Base-by-base conservation (phyloP, 2,797 vertebrate species). In the Sorex maritimensis region DNA sequence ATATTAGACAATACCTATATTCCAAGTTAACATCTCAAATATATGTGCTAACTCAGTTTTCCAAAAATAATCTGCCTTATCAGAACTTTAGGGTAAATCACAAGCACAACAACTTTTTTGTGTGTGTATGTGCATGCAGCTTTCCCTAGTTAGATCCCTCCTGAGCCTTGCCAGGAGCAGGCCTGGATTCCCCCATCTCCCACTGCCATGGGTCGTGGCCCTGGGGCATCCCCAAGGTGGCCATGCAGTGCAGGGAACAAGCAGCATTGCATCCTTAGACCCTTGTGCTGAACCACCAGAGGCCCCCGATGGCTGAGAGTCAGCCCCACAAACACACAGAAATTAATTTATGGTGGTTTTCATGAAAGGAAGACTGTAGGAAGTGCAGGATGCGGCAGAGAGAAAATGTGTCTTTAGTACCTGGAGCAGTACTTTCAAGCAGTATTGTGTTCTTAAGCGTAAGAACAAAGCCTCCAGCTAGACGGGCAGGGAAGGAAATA, bases 41-140 rank as follows among this genome's bases (percentile, higher is more conserved):
- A 38, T 14, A 72, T 69, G 9, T 41, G 28, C 23, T 92, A 65
- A 91, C 23, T 81, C 17, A 63, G 79, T 86, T 87, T 96, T 58
- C 69, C 23, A 93, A 69, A 23, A 92, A 55, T 15, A 44, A 91
- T 34, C 65, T 80, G 6, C 11, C 74, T 78, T 73, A 88, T 73
- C 41, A 91, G 72, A 90, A 94, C 9, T 81, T 92, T 23, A 67
- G 17, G 23, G 72, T 83, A 68, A 80, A 24, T 69, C 1, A 92
- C 52, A 75, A 46, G 55, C 19, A 65, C 19, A 61, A 61, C 58
- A 58, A 6, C 15, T 5, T 61, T 21, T 61, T 21, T 3, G 1
- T 21, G 58, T 61, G 58, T 23, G 19, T 61, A 61, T 61, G 4
- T 61, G 19, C 21, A 23, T 61, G 21, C 21, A 23, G 17, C 17